Conservation (phyloP, 2,797 vertebrate species). For the Pelodytes ibericus region DNA sequence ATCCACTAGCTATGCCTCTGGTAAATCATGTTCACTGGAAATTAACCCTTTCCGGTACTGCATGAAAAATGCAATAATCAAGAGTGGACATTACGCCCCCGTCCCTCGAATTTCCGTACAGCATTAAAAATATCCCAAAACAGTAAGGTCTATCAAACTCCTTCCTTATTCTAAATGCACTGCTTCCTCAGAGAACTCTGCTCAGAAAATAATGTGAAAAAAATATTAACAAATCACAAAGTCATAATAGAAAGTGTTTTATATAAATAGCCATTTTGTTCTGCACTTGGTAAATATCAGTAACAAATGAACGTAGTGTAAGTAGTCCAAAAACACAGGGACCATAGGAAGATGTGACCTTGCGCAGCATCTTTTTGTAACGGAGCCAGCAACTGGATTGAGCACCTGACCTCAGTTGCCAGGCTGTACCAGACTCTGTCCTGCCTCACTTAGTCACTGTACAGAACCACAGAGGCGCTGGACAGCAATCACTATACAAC, state of each 20-base stretch:
- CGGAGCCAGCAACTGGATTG: slow-evolving; percentile 31
- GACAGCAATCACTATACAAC: neutral
- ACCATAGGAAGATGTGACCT: slow-evolving; percentile 20
- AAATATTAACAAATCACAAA: neutral
- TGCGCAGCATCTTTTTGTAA: slow-evolving; percentile 56
- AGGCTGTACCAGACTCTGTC: neutral
- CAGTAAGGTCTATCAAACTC: too few relatives aligned
- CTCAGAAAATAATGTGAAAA: too few relatives aligned
- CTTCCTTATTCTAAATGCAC: too few relatives aligned
- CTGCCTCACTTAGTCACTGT: neutral
- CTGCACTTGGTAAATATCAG: neutral
- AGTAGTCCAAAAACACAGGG: neutral
- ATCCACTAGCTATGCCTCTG: neutral
- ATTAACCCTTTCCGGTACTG: neutral
- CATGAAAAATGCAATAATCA: neutral
- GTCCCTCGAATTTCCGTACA: too few relatives aligned
- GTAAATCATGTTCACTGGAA: neutral
- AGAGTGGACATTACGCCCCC: too few relatives aligned
- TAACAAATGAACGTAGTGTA: neutral
- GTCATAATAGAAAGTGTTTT: neutral
- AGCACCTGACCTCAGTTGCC: slow-evolving; percentile 58
- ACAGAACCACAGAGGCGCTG: neutral
- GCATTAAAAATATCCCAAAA: too few relatives aligned
- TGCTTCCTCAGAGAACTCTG: too few relatives aligned
- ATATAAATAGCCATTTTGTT: neutral